Evolutionary conservation across 2,888 invertebrate species (phyloP).

Genomic region (Empis stercorea): DNA sequence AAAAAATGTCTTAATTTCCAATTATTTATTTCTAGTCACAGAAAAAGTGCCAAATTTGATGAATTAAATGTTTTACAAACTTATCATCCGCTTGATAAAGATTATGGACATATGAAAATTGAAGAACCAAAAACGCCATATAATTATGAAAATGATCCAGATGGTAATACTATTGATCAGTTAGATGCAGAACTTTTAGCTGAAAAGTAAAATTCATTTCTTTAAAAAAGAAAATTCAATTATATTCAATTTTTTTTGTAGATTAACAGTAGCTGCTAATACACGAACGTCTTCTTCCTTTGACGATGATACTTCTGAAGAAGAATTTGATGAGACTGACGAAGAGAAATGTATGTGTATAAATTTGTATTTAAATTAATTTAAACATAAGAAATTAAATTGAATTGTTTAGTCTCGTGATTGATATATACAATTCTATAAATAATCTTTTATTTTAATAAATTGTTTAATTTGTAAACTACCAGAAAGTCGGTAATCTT

Average conservation of each 20-base stretch:
- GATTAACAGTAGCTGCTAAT: slow-evolving; percentile 31
- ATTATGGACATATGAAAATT: slow-evolving; percentile 98
- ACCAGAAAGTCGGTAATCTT: too few species aligned
- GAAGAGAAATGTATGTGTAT: slow-evolving; percentile 45
- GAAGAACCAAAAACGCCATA: slow-evolving; percentile 96
- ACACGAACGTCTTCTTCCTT: slow-evolving; percentile 36
- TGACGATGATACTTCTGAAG: slow-evolving; percentile 38
- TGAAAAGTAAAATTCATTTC: slow-evolving; percentile 47
- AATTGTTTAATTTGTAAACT: too few species aligned
- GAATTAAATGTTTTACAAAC: slow-evolving; percentile 99
- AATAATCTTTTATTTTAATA: too few species aligned
- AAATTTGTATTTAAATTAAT: slow-evolving; percentile 11
- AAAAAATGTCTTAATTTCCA: background rate
- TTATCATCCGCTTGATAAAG: slow-evolving; percentile 93
- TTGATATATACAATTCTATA: too few species aligned
- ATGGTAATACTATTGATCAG: slow-evolving; percentile 42
- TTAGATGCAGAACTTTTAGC: slow-evolving; percentile 61
- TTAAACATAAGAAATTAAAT: too few species aligned
- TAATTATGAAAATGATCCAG: slow-evolving; percentile 45
- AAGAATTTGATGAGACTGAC: slow-evolving; percentile 48
- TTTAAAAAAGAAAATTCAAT: background rate
- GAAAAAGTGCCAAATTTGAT: slow-evolving; percentile 76
- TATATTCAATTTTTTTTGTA: slow-evolving; percentile 12
- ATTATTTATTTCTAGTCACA: slow-evolving; percentile 22
- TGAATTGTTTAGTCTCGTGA: too few species aligned